Evolutionary conservation across 2,113 vertebrate species (phyloP).

Genomic region (Rattus norvegicus): DNA sequence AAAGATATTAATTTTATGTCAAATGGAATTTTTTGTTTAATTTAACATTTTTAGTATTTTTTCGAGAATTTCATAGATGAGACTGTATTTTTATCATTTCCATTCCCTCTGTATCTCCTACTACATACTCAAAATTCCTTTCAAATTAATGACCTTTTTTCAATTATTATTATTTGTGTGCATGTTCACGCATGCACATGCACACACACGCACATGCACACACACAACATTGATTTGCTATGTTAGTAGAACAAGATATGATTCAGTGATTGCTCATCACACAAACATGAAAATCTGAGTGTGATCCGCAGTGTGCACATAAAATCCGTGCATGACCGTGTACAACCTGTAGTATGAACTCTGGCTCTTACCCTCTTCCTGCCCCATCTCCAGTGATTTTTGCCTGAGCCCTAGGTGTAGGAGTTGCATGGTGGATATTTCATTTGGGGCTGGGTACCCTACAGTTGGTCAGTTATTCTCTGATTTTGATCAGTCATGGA

Average conservation of each 20-base stretch:
- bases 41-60: not conserved
- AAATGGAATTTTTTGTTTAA: not conserved
- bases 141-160: not conserved
- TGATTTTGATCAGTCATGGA: not conserved
- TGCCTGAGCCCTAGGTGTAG: not conserved
- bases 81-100: not conserved
- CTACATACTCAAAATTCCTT: not conserved
- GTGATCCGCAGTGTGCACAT: no score
- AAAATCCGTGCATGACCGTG: no score
- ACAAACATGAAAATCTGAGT: no score
- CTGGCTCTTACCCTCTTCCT: not conserved
- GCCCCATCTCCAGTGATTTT: not conserved
- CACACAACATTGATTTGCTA: no score
- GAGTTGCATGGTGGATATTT: not conserved
- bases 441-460: not conserved
- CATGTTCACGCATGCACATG: no score
- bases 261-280: no score
- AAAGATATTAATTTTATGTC: not conserved
- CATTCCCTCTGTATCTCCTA: not conserved
- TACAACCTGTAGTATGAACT: no score
- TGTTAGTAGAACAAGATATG: no score
- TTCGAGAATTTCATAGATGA: not conserved
- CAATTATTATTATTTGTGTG: not conserved
- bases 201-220: no score
- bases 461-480: not conserved